Conservation (phyloP, 2,888 invertebrate species). For the Anaspis maculata region DNA sequence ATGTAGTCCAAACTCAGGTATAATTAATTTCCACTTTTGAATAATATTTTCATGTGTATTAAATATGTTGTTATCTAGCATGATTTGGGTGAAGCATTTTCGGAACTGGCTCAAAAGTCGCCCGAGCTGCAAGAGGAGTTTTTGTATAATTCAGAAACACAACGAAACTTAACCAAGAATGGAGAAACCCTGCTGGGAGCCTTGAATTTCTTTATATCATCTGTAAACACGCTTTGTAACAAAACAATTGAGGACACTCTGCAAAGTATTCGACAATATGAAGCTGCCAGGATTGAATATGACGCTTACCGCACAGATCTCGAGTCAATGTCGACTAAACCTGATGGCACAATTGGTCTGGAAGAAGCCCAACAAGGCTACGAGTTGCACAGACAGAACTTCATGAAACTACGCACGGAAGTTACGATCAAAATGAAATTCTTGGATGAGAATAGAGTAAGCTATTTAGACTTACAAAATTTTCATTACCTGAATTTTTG, state of each 20-base stretch:
- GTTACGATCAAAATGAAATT: slow-evolving; percentile 93
- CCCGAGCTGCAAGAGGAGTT: slow-evolving; percentile 94
- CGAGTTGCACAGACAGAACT: slow-evolving; percentile 78
- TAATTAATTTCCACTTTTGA: slow-evolving; percentile 34
- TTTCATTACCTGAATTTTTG: slow-evolving; percentile 1
- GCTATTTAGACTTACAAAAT: not conserved
- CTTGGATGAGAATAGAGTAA: slow-evolving; percentile 93
- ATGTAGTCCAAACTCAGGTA: slow-evolving; percentile 79
- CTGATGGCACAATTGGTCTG: slow-evolving; percentile 52
- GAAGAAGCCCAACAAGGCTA: slow-evolving; percentile 77
- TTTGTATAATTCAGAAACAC: slow-evolving; percentile 91
- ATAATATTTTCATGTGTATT: slow-evolving; percentile 1
- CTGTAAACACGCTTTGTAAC: slow-evolving; percentile 91
- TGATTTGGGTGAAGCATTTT: slow-evolving; percentile 86
- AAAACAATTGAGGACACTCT: slow-evolving; percentile 96
- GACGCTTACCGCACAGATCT: slow-evolving; percentile 96
- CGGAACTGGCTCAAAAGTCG: slow-evolving; percentile 91
- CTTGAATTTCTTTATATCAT: slow-evolving; percentile 92
- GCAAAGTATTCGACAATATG: slow-evolving; percentile 67
- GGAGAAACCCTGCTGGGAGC: slow-evolving; percentile 89
- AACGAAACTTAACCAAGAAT: slow-evolving; percentile 85
- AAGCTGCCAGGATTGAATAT: slow-evolving; percentile 81
- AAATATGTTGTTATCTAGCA: slow-evolving; percentile 45
- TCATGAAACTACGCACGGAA: slow-evolving; percentile 88
- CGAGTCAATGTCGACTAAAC: slow-evolving; percentile 67